phyloP scores from a whole-genome alignment of 2,113 vertebrate genomes.

The Dolichotis patagonum region DNA sequence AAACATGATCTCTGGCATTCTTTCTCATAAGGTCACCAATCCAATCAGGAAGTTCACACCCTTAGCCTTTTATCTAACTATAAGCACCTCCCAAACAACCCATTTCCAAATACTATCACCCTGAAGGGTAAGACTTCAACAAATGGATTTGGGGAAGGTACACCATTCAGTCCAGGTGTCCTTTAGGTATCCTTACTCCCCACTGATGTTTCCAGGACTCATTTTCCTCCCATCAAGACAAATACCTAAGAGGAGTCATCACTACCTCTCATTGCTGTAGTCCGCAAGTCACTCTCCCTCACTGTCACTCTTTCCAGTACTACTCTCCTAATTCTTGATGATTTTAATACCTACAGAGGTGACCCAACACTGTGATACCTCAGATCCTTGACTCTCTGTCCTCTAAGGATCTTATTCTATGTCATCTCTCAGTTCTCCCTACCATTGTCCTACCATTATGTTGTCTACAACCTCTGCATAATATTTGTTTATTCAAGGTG shows the following conservation, averaged over 20 bases:
- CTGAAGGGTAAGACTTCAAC: not conserved
- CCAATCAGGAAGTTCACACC: not conserved
- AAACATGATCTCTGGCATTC: not conserved
- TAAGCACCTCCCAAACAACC: not conserved
- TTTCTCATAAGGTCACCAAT: not conserved
- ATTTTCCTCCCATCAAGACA: not conserved
- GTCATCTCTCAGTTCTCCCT: not conserved
- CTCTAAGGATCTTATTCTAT: not conserved
- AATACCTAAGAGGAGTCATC: not conserved
- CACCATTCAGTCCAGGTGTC: not conserved
- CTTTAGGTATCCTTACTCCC: not conserved
- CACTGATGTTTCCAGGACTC: not conserved
- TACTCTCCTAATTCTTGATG: not conserved
- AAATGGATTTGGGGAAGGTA: not conserved
- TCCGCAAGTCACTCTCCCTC: not conserved
- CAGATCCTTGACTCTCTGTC: not conserved
- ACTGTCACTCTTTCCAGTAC: not conserved
- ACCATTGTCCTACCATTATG: not conserved
- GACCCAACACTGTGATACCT: not conserved
- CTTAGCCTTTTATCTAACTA: not conserved
- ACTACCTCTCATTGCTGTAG: not conserved
- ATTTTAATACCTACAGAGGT: slow-evolving; percentile 7
- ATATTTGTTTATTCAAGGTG: not conserved
- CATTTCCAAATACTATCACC: not conserved
- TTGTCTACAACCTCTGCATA: not conserved